A percentile compares a stretch with the other conserved stretches of the same genome.
Conservation (phyloP, 92 coral and sea anemone genomes). For the Phenganax subtilis region DNA sequence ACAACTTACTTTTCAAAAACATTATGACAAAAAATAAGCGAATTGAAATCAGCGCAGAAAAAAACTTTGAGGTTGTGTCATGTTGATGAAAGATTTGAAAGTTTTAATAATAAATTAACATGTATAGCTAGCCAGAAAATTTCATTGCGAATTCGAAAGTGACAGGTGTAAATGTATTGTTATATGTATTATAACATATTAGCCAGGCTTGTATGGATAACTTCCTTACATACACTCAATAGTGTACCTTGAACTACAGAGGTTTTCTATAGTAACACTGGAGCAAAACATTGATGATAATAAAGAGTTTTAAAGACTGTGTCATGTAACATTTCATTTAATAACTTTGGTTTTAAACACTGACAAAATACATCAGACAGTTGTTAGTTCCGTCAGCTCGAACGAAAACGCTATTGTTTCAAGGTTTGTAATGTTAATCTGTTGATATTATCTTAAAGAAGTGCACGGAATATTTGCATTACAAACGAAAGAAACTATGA, state of each 20-base stretch:
- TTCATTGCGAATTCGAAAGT: neutral
- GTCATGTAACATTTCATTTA: too few relatives aligned
- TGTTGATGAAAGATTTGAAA: neutral
- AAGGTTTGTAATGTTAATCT: constrained; percentile 2
- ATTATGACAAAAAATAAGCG: neutral
- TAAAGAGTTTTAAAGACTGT: too few relatives aligned
- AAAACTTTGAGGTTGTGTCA: too few relatives aligned
- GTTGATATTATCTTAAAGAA: neutral
- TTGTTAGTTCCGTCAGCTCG: too few relatives aligned
- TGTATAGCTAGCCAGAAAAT: constrained; percentile 8
- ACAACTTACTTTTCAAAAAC: neutral
- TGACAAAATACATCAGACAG: too few relatives aligned
- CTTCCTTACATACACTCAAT: too few relatives aligned
- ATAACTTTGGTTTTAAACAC: too few relatives aligned
- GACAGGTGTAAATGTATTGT: neutral
- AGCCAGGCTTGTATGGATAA: too few relatives aligned
- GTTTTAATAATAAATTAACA: constrained; percentile 3
- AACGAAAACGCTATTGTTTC: neutral
- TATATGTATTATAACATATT: too few relatives aligned
- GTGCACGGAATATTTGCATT: neutral
- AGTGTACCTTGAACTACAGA: too few relatives aligned
- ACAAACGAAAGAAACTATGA: neutral
- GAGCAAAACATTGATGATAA: too few relatives aligned
- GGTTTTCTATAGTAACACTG: too few relatives aligned
- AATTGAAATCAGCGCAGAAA: neutral